Conservation (phyloP, 2,113 vertebrate genomes). For the Rhynchopsitta pachyrhyncha region DNA sequence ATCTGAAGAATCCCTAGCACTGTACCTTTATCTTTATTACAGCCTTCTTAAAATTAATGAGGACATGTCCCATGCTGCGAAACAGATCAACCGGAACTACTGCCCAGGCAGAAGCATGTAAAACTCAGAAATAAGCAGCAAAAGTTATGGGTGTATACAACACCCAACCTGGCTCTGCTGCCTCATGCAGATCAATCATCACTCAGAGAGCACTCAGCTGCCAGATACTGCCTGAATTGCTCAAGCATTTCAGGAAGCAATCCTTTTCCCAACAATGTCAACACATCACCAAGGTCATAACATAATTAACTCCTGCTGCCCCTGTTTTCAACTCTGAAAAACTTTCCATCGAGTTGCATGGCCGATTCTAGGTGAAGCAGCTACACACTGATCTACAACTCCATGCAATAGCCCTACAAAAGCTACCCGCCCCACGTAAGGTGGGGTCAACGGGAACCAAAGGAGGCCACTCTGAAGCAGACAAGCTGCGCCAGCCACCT, state of each 20-base stretch:
- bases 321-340: not conserved
- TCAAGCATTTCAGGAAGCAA: slow-evolving; percentile 10
- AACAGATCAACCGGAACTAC: not conserved
- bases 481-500: not conserved
- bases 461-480: not conserved
- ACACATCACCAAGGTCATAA: not conserved
- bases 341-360: not conserved
- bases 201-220: not conserved
- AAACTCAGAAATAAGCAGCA: not conserved
- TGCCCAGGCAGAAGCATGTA: not conserved
- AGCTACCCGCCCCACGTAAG: fast-evolving
- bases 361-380: not conserved
- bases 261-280: not conserved
- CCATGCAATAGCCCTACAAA: fast-evolving
- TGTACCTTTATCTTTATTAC: not conserved
- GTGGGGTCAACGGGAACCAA: not conserved
- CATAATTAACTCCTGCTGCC: not conserved
- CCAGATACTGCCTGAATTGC: not conserved
- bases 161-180: fast-evolving
- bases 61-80: fast-evolving
- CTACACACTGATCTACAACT: not conserved
- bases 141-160: not conserved
- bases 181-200: not conserved
- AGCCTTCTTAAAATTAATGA: not conserved
- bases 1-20: not conserved